These are phyloP conservation scores for Drosophila sproati DNA, from an alignment of 1,140 invertebrate species.

Conservation along the genomic window DNA sequence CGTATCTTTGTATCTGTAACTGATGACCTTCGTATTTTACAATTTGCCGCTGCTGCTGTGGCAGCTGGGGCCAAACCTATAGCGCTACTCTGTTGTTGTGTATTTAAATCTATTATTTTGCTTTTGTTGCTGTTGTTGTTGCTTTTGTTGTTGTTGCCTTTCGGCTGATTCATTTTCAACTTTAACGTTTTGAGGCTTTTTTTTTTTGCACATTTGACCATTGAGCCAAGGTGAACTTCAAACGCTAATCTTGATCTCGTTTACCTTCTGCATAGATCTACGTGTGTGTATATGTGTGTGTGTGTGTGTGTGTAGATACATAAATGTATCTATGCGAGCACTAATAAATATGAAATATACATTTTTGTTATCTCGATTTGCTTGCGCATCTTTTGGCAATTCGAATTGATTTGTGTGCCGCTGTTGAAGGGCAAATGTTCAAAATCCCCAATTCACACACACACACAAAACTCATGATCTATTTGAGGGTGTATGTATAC, in stretches of 20 bases:
- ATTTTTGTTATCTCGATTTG: constrained; percentile 56
- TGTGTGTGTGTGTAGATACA: constrained; percentile 17
- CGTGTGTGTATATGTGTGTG: constrained; percentile 24
- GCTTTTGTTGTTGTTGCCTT: constrained; percentile 30
- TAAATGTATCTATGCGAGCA: constrained; percentile 13
- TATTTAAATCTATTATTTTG: constrained; percentile 54
- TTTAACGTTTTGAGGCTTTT: constrained; percentile 36
- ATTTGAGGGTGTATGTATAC: constrained; percentile 9
- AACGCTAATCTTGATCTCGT: constrained; percentile 79
- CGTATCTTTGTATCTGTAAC: constrained; percentile 63
- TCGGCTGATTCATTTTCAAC: constrained; percentile 53
- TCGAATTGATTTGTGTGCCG: constrained; percentile 43
- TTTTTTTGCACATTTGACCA: constrained; percentile 78
- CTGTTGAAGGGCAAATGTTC: constrained; percentile 58
- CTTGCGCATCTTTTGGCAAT: constrained; percentile 60
- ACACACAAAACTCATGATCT: constrained; percentile 33
- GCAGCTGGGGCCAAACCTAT: constrained; percentile 64
- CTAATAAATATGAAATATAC: constrained; percentile 49
- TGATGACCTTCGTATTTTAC: constrained; percentile 75
- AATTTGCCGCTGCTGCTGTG: constrained; percentile 47
- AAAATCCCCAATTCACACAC: constrained; percentile 2
- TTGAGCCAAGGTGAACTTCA: constrained; percentile 79
- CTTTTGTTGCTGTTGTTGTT: constrained; percentile 20
- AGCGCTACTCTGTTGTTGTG: constrained; percentile 48
- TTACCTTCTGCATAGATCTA: constrained; percentile 71